Evolutionary conservation across 2,797 vertebrate species (phyloP).

Genomic region (Takifugu ocellatus): DNA sequence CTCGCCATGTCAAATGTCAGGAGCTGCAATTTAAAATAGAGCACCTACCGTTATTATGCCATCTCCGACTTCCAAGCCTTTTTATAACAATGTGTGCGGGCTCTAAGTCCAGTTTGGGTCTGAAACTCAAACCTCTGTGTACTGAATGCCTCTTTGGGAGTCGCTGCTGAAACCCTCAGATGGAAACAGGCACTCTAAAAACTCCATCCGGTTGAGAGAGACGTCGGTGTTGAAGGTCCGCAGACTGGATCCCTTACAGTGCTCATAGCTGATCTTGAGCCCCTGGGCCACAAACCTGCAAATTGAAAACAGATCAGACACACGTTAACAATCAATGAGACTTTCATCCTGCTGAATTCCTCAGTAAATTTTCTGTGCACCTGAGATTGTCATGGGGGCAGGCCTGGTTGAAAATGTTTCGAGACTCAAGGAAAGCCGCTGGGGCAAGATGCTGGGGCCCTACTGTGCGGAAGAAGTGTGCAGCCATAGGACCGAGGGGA

Average conservation of each 20-base stretch:
- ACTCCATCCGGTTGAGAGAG: constrained; percentile 85
- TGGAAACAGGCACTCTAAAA: constrained; percentile 93
- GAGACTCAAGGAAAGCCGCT: constrained; percentile 83
- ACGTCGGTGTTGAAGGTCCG: constrained; percentile 86
- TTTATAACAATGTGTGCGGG: constrained; percentile 1
- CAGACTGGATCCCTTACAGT: constrained; percentile 85
- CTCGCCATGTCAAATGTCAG: constrained; percentile 82
- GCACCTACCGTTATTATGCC: background rate
- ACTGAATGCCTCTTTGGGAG: constrained; percentile 85
- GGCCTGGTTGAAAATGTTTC: constrained; percentile 87
- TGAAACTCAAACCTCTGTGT: constrained; percentile 86
- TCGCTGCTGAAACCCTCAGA: constrained; percentile 77
- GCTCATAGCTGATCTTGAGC: constrained; percentile 89
- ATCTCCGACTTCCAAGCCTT: constrained; percentile 4
- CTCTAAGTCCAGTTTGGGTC: constrained; percentile 16
- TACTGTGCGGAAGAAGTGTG: constrained; percentile 86
- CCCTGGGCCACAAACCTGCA: constrained; percentile 87
- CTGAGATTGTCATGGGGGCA: constrained; percentile 97
- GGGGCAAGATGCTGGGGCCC: constrained; percentile 77
- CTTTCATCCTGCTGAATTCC: background rate
- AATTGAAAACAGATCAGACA: constrained; percentile 23
- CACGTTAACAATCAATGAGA: background rate
- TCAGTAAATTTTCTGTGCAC: constrained; percentile 59
- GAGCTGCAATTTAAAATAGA: constrained; percentile 78
- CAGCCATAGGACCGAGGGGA: constrained; percentile 86